Percentiles rank a stretch among this genome's conserved stretches.
Conservation (phyloP, 2,113 vertebrate genomes). For the Salvator merianae region DNA sequence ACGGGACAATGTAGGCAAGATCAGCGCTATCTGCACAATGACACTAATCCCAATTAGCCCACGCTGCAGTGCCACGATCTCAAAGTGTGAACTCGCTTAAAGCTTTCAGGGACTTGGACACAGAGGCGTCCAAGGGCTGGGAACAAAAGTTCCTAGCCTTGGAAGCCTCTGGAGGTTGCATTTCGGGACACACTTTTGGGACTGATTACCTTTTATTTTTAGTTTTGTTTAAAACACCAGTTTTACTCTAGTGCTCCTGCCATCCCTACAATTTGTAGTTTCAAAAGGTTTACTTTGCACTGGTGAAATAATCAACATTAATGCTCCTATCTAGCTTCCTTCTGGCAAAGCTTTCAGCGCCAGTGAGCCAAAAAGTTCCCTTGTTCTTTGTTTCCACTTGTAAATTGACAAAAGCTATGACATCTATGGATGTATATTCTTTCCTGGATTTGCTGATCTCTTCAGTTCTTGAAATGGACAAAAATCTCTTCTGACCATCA, state of each 20-base stretch:
- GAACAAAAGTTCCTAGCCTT: no score
- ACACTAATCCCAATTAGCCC: no score
- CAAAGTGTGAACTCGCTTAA: no score
- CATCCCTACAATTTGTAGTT: slow-evolving; percentile 9
- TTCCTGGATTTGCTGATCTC: neutral
- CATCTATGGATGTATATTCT: neutral
- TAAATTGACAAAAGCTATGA: neutral
- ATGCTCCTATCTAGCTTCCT: neutral
- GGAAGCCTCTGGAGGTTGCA: no score
- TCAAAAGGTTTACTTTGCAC: slow-evolving; percentile 20
- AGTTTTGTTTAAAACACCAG: neutral
- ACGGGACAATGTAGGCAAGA: no score
- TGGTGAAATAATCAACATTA: slow-evolving; percentile 15
- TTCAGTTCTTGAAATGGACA: slow-evolving; percentile 2
- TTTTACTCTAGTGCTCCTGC: slow-evolving; percentile 14
- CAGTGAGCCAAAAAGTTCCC: slow-evolving; percentile 14
- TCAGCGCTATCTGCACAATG: no score
- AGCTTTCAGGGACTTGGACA: no score
- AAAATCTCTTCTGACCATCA: neutral
- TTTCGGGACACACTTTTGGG: no score
- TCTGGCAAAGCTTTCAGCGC: slow-evolving; percentile 14
- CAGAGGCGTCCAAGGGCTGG: no score
- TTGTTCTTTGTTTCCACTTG: slow-evolving; percentile 7
- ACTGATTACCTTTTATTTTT: neutral
- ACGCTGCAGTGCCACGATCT: no score